Conservation (phyloP, 2,113 vertebrate species). For the Daphoenositta chrysoptera region DNA sequence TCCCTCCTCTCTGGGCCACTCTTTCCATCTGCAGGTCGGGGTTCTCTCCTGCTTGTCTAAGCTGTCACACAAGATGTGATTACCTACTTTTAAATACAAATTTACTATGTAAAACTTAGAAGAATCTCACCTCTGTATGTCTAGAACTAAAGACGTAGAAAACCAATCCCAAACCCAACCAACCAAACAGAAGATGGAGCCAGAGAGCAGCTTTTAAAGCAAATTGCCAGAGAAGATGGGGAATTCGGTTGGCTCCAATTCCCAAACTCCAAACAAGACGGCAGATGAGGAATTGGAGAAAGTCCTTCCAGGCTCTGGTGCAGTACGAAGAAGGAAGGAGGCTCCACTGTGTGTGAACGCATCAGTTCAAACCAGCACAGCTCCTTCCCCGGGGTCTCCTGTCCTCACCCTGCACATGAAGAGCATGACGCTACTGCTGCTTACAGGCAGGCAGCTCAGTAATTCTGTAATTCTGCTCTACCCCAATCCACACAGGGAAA, state of each 20-base stretch:
- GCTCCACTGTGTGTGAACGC: not conserved
- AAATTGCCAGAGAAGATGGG: not conserved
- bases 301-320: not conserved
- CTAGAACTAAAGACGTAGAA: not conserved
- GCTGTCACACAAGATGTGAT: not conserved
- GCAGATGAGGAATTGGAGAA: not conserved
- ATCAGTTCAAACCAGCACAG: not conserved
- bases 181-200: conserved; percentile 49
- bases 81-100: not conserved
- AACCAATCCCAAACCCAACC: not conserved
- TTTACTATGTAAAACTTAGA: not conserved
- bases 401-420: accelerated
- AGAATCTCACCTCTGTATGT: not conserved
- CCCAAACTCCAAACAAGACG: not conserved
- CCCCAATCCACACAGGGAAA: not conserved
- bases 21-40: not conserved
- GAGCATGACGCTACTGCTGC: not conserved
- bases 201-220: conserved; percentile 56
- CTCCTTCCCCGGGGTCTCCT: not conserved
- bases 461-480: not conserved
- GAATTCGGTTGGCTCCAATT: not conserved
- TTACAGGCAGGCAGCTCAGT: not conserved
- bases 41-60: not conserved
- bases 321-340: accelerated
- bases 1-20: not conserved